Percentiles rank a stretch among this genome's conserved stretches.
These are phyloP conservation scores for Marmota flaviventris DNA, from an alignment of 2,113 vertebrate genomes.

Conservation along the genomic window DNA sequence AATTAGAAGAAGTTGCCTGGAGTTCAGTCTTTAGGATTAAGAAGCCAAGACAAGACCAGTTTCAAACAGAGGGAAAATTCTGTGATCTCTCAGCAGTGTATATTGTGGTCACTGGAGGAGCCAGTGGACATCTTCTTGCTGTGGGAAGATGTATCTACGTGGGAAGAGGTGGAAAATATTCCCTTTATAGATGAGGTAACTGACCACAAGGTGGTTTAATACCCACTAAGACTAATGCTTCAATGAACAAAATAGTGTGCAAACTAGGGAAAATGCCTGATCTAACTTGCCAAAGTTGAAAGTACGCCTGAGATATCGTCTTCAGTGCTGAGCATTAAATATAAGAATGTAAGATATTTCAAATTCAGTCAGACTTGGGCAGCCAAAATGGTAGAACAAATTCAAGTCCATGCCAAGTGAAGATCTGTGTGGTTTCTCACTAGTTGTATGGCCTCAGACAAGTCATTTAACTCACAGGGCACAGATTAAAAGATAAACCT, in stretches of 20 bases:
- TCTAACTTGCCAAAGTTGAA: not conserved
- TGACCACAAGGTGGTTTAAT: not conserved
- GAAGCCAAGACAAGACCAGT: not conserved
- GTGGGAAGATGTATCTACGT: not conserved
- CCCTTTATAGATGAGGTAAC: not conserved
- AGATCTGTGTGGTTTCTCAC: not conserved
- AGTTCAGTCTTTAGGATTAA: not conserved
- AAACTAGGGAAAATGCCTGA: not conserved
- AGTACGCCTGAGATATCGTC: not conserved
- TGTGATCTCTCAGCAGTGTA: not conserved
- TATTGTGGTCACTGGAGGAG: not conserved
- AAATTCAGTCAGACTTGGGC: not conserved
- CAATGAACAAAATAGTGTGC: not conserved
- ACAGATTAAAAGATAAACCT: not conserved
- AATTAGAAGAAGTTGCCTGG: not conserved
- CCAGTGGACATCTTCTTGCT: too few relatives aligned
- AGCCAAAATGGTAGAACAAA: not conserved
- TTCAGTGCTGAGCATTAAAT: not conserved
- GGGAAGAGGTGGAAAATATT: not conserved
- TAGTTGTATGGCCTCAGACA: not conserved
- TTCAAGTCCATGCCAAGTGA: not conserved
- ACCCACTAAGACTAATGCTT: not conserved
- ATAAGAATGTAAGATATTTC: not conserved
- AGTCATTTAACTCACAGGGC: conserved; percentile 1
- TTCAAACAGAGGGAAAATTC: not conserved